A percentile compares a stretch with the other conserved stretches of the same genome.
These are phyloP conservation scores for Sphenodon punctatus DNA, from an alignment of 2,797 vertebrate genomes.

Conservation along the genomic window DNA sequence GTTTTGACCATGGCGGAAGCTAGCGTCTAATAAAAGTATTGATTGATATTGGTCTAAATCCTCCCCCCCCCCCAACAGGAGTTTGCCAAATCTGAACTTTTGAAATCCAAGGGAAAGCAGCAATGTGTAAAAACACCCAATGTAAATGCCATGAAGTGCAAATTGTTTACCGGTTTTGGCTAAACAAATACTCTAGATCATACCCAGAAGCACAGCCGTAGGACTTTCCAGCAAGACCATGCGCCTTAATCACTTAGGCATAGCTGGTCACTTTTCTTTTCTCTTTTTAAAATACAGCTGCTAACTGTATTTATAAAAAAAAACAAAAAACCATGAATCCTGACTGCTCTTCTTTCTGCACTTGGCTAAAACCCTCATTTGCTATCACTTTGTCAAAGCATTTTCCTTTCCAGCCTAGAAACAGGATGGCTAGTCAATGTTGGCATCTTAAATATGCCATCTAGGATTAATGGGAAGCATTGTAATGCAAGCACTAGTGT, in stretches of 20 bases:
- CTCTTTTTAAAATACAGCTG: too few species aligned
- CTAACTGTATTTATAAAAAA: too few species aligned
- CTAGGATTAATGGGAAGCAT: not conserved
- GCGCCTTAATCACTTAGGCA: conserved; percentile 63
- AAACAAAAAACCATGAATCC: conserved; percentile 43
- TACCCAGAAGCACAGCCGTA: conserved; percentile 27
- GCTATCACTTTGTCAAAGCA: not conserved
- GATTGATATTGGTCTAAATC: too few species aligned
- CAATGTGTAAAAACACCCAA: too few species aligned
- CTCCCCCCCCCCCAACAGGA: too few species aligned
- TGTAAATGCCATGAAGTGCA: conserved; percentile 47
- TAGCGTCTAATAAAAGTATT: too few species aligned
- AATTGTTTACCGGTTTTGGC: conserved; percentile 46
- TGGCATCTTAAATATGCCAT: not conserved
- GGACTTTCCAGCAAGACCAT: conserved; percentile 43
- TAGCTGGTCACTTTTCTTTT: not conserved
- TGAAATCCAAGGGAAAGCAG: too few species aligned
- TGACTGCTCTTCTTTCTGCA: conserved; percentile 30
- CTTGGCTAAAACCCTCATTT: not conserved
- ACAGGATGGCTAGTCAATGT: not conserved
- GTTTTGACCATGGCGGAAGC: too few species aligned
- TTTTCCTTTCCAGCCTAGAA: conserved; percentile 13
- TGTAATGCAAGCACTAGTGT: not conserved
- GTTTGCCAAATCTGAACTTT: too few species aligned
- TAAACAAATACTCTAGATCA: conserved; percentile 29